A percentile compares a stretch with the other conserved stretches of the same genome.
Conservation (phyloP, 2,888 invertebrate genomes). For the Eristalinus sepulchralis region DNA sequence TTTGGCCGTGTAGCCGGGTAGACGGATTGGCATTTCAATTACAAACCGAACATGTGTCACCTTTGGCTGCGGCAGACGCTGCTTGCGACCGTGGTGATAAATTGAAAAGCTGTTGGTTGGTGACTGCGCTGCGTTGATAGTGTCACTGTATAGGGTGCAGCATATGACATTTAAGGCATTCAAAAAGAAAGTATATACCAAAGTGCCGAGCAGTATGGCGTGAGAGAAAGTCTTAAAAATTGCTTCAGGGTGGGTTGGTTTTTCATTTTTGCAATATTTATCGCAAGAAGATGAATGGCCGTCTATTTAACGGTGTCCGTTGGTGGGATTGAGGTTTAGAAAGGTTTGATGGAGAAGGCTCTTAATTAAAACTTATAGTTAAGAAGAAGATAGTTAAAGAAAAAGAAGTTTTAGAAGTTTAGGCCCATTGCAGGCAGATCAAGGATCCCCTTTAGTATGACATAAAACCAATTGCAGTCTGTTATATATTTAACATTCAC, state of each 20-base stretch:
- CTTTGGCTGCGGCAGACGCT: conserved; percentile 10
- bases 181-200: conserved; percentile 44
- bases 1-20: conserved; percentile 20
- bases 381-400: too few species aligned
- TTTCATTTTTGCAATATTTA: conserved; percentile 33
- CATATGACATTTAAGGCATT: conserved; percentile 45
- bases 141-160: conserved; percentile 24
- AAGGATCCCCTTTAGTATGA: too few species aligned
- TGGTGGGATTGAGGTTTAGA: neutral
- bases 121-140: conserved; percentile 10
- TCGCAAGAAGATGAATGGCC: neutral
- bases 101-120: conserved; percentile 27
- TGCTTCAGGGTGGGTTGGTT: conserved; percentile 14
- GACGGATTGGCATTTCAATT: conserved; percentile 56
- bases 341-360: neutral
- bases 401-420: too few species aligned
- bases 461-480: too few species aligned
- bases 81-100: conserved; percentile 18
- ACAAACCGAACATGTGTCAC: conserved; percentile 55
- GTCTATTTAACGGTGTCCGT: neutral
- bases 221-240: conserved; percentile 36
- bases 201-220: conserved; percentile 3
- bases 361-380: neutral
- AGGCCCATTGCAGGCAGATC: too few species aligned
- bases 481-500: too few species aligned